A percentile compares a stretch with the other conserved stretches of the same genome.
Conservation (phyloP, 2,113 vertebrate species). For the Dunckerocampus dactyliophorus region DNA sequence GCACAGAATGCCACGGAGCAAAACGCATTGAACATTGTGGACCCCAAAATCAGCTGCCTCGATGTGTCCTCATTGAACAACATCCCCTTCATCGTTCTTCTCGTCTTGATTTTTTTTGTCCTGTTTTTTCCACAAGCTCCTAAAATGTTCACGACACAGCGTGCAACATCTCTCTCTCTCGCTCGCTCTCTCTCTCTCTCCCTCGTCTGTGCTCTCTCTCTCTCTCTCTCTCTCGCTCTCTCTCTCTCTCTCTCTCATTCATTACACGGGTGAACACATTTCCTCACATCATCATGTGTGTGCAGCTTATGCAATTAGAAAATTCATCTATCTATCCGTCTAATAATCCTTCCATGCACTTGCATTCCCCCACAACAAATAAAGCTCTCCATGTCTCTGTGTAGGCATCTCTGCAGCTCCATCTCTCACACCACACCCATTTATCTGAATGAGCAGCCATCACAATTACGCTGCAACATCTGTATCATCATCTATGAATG, state of each 20-base stretch:
- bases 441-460: neutral
- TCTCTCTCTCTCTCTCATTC: conserved; percentile 53
- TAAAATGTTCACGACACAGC: conserved; percentile 59
- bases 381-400: neutral
- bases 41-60: conserved; percentile 36
- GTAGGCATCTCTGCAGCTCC: conserved; percentile 3
- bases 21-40: neutral
- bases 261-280: conserved; percentile 42
- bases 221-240: conserved; percentile 42
- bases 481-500: neutral
- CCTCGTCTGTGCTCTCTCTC: conserved; percentile 20
- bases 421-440: conserved; percentile 31
- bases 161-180: conserved; percentile 34
- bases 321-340: neutral
- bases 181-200: conserved; percentile 28
- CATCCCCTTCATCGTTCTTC: conserved; percentile 4
- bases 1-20: neutral
- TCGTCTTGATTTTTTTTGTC: neutral
- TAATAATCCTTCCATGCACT: neutral
- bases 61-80: neutral
- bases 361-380: neutral
- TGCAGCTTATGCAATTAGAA: conserved; percentile 11
- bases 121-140: conserved; percentile 17
- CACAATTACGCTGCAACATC: conserved; percentile 7
- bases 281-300: conserved; percentile 30